phyloP scores from a whole-genome alignment of 2,797 vertebrate species.

The Cryptoblepharus egeriae region DNA sequence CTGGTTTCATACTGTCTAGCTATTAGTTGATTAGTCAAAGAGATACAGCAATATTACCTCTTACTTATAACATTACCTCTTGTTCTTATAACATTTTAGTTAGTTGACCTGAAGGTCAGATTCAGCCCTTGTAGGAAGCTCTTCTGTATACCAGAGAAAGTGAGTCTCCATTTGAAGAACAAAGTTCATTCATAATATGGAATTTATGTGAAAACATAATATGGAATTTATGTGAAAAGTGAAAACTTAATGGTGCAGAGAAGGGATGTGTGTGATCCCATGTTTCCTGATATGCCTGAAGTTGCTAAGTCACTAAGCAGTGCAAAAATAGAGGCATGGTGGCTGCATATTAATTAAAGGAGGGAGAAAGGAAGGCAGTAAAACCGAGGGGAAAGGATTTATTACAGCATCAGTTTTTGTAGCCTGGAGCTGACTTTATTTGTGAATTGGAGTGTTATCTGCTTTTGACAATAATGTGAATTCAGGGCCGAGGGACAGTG shows the following conservation, averaged over 20 bases:
- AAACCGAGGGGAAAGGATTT: background rate
- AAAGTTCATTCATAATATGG: too few relatives aligned
- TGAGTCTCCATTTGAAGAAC: too few relatives aligned
- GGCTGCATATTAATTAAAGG: background rate
- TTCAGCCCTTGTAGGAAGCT: background rate
- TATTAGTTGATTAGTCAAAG: background rate
- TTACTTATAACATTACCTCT: background rate
- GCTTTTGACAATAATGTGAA: background rate
- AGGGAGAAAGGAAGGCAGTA: background rate
- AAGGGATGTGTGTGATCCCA: too few relatives aligned
- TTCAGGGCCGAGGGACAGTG: background rate
- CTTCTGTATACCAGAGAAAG: too few relatives aligned
- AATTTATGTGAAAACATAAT: too few relatives aligned
- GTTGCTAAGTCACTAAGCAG: too few relatives aligned
- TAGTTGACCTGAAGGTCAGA: background rate
- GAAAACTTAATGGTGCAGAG: too few relatives aligned
- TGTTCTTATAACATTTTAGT: background rate
- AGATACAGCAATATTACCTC: background rate
- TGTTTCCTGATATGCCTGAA: too few relatives aligned
- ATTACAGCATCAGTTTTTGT: background rate
- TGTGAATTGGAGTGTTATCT: background rate
- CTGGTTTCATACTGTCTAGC: background rate
- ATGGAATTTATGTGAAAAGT: too few relatives aligned
- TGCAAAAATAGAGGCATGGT: too few relatives aligned
- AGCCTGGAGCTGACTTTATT: background rate